A percentile compares a stretch with the other conserved stretches of the same genome.
These are phyloP conservation scores for Drosophila parabipectinata DNA, from an alignment of 1,140 invertebrate species.

Conservation along the genomic window DNA sequence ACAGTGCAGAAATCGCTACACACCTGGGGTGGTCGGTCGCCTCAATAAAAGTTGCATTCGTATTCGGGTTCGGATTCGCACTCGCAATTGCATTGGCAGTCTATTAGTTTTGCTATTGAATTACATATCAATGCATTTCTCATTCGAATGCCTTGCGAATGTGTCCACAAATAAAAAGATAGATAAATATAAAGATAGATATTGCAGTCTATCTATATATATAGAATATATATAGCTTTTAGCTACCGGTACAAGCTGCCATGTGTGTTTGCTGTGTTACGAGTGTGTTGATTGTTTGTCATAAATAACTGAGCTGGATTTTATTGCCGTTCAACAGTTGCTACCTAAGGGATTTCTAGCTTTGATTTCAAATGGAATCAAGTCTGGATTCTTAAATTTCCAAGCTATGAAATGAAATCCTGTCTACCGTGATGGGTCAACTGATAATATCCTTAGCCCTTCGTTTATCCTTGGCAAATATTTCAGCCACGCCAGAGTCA, in stretches of 20 bases:
- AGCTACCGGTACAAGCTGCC: slow-evolving; percentile 11
- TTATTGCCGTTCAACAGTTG: slow-evolving; percentile 15
- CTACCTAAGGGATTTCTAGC: not conserved
- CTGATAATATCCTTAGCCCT: slow-evolving; percentile 27
- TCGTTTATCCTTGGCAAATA: slow-evolving; percentile 51
- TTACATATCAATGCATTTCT: slow-evolving; percentile 61
- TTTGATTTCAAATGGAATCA: not conserved
- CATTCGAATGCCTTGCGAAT: slow-evolving; percentile 8
- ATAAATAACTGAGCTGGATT: slow-evolving; percentile 44
- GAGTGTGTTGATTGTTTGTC: slow-evolving; percentile 45
- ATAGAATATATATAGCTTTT: slow-evolving; percentile 9
- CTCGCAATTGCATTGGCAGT: slow-evolving; percentile 56
- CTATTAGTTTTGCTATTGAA: slow-evolving; percentile 81
- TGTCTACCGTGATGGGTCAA: not conserved
- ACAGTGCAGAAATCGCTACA: slow-evolving; percentile 35
- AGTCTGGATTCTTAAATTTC: not conserved
- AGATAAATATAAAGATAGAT: slow-evolving; percentile 16
- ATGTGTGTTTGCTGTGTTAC: slow-evolving; percentile 7
- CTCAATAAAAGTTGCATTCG: slow-evolving; percentile 28
- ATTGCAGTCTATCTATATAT: not conserved
- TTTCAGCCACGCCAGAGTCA: slow-evolving; percentile 10
- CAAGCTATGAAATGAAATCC: not conserved
- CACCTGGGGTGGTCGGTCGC: slow-evolving; percentile 51
- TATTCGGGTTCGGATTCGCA: slow-evolving; percentile 15
- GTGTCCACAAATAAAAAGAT: slow-evolving; percentile 1